Conservation (phyloP, 2,888 invertebrate species). For the Alcis repandata region DNA sequence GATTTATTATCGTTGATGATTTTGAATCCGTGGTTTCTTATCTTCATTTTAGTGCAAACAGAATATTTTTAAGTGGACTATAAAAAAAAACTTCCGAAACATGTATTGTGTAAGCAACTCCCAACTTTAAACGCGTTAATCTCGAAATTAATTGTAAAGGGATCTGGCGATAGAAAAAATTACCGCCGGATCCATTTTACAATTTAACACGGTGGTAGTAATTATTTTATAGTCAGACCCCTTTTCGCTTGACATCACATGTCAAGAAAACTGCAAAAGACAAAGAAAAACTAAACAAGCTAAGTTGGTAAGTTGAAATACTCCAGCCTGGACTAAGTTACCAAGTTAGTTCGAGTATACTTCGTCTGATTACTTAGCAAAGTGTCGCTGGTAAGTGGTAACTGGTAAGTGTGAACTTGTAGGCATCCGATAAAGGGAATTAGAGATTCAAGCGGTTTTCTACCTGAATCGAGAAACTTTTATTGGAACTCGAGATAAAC, state of each 20-base stretch:
- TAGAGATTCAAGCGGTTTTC: constrained; percentile 6
- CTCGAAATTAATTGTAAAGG: too few species aligned
- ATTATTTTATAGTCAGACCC: too few species aligned
- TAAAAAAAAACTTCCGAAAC: too few species aligned
- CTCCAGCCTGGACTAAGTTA: constrained; percentile 10
- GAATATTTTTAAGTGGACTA: neutral
- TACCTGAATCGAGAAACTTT: constrained; percentile 13
- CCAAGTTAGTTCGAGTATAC: constrained; percentile 1
- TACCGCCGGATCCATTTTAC: too few species aligned
- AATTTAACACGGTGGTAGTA: too few species aligned
- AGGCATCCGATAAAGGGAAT: constrained; percentile 4
- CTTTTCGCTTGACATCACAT: too few species aligned
- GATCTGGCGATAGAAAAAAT: too few species aligned
- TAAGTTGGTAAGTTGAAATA: constrained; percentile 21
- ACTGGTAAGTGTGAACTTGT: constrained; percentile 9
- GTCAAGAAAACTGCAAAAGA: neutral
- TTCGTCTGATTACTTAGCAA: constrained; percentile 17
- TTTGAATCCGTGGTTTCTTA: too few species aligned
- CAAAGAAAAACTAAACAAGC: constrained; percentile 3
- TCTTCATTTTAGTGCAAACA: too few species aligned
- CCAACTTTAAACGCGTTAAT: too few species aligned
- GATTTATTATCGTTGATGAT: too few species aligned
- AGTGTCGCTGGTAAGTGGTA: constrained; percentile 15
- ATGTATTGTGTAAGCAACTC: too few species aligned
- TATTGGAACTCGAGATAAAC: neutral